A percentile compares a stretch with the other conserved stretches of the same genome.
Conservation (phyloP, 2,113 vertebrate species). For the Rallus limicola region DNA sequence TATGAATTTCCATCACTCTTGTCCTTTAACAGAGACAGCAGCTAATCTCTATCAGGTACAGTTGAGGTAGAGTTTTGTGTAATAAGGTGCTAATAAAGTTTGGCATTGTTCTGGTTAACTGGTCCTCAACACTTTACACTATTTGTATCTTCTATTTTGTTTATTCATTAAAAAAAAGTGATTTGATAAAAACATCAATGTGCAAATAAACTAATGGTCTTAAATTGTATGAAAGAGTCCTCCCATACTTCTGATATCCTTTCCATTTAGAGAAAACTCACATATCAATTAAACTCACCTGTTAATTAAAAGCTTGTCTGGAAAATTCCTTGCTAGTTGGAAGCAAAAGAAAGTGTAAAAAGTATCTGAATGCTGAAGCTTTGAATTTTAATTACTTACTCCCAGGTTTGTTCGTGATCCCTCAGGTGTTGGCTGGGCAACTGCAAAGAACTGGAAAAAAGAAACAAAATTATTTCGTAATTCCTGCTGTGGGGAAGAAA, state of each 20-base stretch:
- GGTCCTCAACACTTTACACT: slow-evolving; percentile 37
- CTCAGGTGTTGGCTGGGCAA: slow-evolving; percentile 67
- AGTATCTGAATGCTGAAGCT: slow-evolving; percentile 75
- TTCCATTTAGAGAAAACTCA: slow-evolving; percentile 68
- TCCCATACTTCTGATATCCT: slow-evolving; percentile 42
- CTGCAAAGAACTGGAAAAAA: slow-evolving; percentile 56
- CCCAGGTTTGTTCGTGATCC: slow-evolving; percentile 56
- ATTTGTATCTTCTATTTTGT: slow-evolving; percentile 43
- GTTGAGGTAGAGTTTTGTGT: rapidly evolving
- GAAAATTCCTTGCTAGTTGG: slow-evolving; percentile 75
- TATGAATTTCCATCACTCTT: not conserved
- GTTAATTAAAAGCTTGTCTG: slow-evolving; percentile 81
- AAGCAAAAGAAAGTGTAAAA: slow-evolving; percentile 75
- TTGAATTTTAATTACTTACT: slow-evolving; percentile 83
- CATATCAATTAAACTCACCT: slow-evolving; percentile 81
- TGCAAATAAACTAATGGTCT: slow-evolving; percentile 66
- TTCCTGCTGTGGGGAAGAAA: slow-evolving; percentile 45
- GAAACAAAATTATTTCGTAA: slow-evolving; percentile 61
- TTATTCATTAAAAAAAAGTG: slow-evolving; percentile 54
- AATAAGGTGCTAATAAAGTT: not conserved
- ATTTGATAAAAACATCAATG: slow-evolving; percentile 37
- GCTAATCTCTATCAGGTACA: not conserved
- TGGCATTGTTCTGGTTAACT: not conserved
- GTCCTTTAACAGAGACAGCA: not conserved
- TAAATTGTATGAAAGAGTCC: slow-evolving; percentile 33